Evolutionary conservation across 2,888 invertebrate genomes (phyloP), one percentile per base, ranked within the genome.

Genomic region (Chaetoderma sp.): DNA sequence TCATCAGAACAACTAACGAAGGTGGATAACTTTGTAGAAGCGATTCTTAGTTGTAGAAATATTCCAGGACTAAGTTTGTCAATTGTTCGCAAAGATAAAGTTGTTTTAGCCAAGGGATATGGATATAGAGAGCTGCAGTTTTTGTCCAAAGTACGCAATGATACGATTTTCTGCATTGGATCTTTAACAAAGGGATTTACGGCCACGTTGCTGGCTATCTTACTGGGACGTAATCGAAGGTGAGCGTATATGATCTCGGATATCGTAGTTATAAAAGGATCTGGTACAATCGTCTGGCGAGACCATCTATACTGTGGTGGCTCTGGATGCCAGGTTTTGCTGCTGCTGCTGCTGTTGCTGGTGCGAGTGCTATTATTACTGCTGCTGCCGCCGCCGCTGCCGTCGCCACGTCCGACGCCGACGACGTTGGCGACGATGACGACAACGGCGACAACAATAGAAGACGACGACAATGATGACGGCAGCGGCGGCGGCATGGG

Each of bases 41-140:
- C 45, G 23, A 8, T 57, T n/a, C 54, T 67, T 54, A 44, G 25
- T 36, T 73, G 73, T 61, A 62, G 65, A 4, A 60, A 68, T 27
- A 57, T 70, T 23, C 67, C 70, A 5, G 75, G 73, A 18, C 18
- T 75, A 54, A 57, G 65, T 1, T 10, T 75, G 36, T 58, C 70
- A 18, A 50, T 72, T 18, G 73, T 74, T 28, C 68, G 65, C 10
- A 60, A 60, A 4, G 64, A 66, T 39, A 57, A 68, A 1, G 27
- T 23, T 4, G 18, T 60, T 10, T 33, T 32, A 5, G 45, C 50
- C 5, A 10, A 28, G 0, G 65, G 65, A 16, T 65, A 60, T 33
- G 65, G 65, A 4, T 23, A 55, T 8, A 50, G 33, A 28, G 45
- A 60, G 10, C 27, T 65, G 13, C 27, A 30, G 13, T 47, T 13